Base-by-base conservation (phyloP, 2,113 vertebrate species). In the Hyperopisus bebe region DNA sequence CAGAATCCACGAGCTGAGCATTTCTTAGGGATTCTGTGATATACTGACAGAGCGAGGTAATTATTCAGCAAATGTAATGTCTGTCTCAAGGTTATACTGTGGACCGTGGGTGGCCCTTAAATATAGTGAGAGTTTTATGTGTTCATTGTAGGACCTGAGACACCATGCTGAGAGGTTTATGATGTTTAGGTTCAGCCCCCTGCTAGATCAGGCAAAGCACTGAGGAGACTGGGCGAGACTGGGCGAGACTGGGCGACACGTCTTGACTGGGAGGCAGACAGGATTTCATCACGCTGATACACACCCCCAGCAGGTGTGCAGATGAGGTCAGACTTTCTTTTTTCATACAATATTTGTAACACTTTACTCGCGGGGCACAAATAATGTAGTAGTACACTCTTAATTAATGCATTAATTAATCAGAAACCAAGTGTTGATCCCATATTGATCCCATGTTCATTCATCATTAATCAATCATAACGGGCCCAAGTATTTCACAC, bases 121-220 rank as follows among this genome's bases (percentile, higher is more conserved):
- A 86, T 35, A 86, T 86, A 51, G 53, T 86, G 84, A 86, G 84
- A 86, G 27, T 86, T 86, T 86, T 86, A 84, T 84, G 82, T 86
- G 39, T 31, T 86, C 84, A 86, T 86, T 86, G 48, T n/a, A 35
- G 84, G 48, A 35, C 84, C 5, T 0, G 4, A 51, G 48, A 51
- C 48, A 53, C 42, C 84, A 51, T 51, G n/a, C 48, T 17, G 84
- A 86, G 48, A 51, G 84, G 48, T 35, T 86, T 86, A 35, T 51
- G 42, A 31, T 86, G 84, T 35, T 86, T 86, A 51, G 27, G 10
- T 24, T 86, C 46, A 51, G 46, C 24, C 24, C 9, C 24, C 84
- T 86, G 13, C 35, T 17, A 80, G 31, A 42, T 2, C 39, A 19
- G 27, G 74, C 35, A 51, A 7, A 51, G 11, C n/a, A 31, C 46